Percentiles rank a stretch among this genome's conserved stretches.
Conservation (phyloP, 2,113 vertebrate genomes). For the Gasterosteus aculeatus region DNA sequence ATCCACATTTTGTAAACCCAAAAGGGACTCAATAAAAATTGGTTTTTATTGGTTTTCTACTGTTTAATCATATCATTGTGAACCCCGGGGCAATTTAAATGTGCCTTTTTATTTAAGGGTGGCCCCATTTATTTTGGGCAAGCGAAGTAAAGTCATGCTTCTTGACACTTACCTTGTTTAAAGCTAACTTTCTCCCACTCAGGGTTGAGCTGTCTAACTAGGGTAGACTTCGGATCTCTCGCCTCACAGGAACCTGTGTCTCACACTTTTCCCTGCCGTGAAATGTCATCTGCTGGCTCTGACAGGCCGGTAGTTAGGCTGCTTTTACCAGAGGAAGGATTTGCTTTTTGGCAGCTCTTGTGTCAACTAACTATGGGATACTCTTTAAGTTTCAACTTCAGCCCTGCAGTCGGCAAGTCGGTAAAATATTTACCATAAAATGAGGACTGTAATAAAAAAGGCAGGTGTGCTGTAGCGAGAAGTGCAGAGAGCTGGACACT, state of each 20-base stretch:
- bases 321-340: slow-evolving; percentile 25
- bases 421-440: slow-evolving; percentile 56
- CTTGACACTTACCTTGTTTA: slow-evolving; percentile 13
- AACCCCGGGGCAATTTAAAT: not conserved
- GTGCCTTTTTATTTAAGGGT: slow-evolving; percentile 1
- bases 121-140: slow-evolving; percentile 29
- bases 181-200: slow-evolving; percentile 35
- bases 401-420: slow-evolving; percentile 13
- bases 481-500: slow-evolving; percentile 6
- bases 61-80: not conserved
- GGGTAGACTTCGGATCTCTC: slow-evolving; percentile 42
- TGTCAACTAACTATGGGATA: slow-evolving; percentile 38
- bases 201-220: slow-evolving; percentile 36
- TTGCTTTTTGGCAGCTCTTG: slow-evolving; percentile 48
- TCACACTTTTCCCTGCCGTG: slow-evolving; percentile 44
- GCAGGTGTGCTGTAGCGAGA: not conserved
- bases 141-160: slow-evolving; percentile 25
- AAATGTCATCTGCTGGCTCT: slow-evolving; percentile 56
- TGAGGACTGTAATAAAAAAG: slow-evolving; percentile 26
- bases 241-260: slow-evolving; percentile 43
- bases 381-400: slow-evolving; percentile 16
- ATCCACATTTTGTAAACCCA: not conserved
- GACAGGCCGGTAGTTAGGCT: slow-evolving; percentile 38
- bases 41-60: slow-evolving; percentile 1
- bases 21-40: slow-evolving; percentile 11